Evolutionary conservation across 2,888 invertebrate species (phyloP).

Genomic region (Sinotaia quadrata): DNA sequence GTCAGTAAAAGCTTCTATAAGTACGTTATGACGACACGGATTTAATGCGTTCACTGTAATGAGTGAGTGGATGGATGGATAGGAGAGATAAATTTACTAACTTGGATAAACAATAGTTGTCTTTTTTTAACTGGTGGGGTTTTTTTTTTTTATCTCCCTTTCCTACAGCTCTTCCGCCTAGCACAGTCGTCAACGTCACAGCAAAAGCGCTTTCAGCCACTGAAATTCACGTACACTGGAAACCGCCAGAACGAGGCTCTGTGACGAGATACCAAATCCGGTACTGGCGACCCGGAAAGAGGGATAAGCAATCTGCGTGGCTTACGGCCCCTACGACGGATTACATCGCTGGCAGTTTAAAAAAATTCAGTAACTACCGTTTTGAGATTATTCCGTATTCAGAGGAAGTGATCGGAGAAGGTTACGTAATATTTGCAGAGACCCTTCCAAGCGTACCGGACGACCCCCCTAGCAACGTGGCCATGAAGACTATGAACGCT

Average conservation of each 20-base stretch:
- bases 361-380: slow-evolving; percentile 45
- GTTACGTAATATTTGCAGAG: slow-evolving; percentile 43
- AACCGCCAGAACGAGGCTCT: slow-evolving; percentile 35
- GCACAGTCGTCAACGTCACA: slow-evolving; percentile 35
- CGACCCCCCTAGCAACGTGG: slow-evolving; percentile 44
- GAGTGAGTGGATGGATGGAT: no score
- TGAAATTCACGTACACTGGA: slow-evolving; percentile 47
- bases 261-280: slow-evolving; percentile 44
- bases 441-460: slow-evolving; percentile 49
- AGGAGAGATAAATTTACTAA: no score
- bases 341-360: slow-evolving; percentile 40
- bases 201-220: slow-evolving; percentile 41
- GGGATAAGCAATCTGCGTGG: slow-evolving; percentile 41
- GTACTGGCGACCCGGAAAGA: slow-evolving; percentile 40
- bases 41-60: no score
- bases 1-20: no score
- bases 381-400: slow-evolving; percentile 53
- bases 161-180: slow-evolving; percentile 41
- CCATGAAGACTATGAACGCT: slow-evolving; percentile 40
- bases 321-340: slow-evolving; percentile 27
- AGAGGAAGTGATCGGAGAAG: slow-evolving; percentile 47
- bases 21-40: no score
- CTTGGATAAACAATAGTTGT: no score
- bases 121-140: no score
- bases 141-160: not conserved